Conservation (phyloP, 2,113 vertebrate genomes). For the Rhipidura dahli region DNA sequence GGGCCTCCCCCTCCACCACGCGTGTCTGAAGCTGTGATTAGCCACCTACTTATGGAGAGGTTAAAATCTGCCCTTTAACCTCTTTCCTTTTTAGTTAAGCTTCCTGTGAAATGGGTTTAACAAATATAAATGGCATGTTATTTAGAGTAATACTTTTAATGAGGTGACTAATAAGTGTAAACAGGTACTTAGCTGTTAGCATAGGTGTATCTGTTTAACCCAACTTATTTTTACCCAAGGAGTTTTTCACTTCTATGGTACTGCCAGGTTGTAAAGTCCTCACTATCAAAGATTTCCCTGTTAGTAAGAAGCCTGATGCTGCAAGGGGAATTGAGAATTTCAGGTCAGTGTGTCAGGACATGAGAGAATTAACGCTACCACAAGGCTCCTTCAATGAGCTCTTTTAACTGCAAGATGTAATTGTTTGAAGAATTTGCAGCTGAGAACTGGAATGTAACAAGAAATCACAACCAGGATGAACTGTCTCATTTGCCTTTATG, state of each 20-base stretch:
- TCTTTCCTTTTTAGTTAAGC: conserved; percentile 54
- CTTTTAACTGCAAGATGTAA: background rate
- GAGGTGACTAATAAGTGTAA: conserved; percentile 23
- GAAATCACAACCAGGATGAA: background rate
- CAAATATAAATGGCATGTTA: conserved; percentile 21
- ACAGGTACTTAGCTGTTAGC: conserved; percentile 25
- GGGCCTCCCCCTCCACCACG: background rate
- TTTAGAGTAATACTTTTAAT: conserved; percentile 41
- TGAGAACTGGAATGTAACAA: background rate
- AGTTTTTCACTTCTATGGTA: conserved; percentile 26
- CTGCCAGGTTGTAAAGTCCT: background rate
- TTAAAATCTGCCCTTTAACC: conserved; percentile 56
- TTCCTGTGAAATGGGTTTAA: conserved; percentile 46
- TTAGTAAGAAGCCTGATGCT: conserved; percentile 10
- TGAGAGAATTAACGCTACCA: conserved; percentile 8
- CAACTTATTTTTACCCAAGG: background rate
- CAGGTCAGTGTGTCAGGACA: conserved; percentile 53
- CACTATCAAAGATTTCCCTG: conserved; percentile 8
- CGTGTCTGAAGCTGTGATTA: conserved; percentile 23
- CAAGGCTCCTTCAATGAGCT: background rate
- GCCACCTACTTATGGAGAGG: conserved; percentile 43
- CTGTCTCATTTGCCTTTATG: background rate
- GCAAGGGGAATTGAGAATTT: conserved; percentile 28
- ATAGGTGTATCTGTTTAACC: conserved; percentile 13
- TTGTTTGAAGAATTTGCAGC: conserved; percentile 5